Base-by-base conservation (phyloP, 2,113 vertebrate genomes). In the Carlito syrichta region DNA sequence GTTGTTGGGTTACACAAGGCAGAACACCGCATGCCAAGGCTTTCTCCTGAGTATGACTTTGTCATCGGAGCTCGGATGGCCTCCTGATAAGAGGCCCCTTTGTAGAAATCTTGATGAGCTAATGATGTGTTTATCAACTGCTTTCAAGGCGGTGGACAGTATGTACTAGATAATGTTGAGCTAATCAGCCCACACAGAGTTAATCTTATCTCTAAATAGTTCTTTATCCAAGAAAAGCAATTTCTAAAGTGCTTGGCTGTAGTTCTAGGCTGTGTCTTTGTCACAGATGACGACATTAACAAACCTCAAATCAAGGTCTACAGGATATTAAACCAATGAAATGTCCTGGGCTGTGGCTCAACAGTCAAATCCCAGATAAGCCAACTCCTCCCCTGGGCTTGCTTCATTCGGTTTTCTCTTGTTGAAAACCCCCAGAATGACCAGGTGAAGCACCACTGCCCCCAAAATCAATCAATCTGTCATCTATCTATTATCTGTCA, bases 151-250 rank as follows among this genome's bases (percentile, higher is more conserved):
- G 76, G 23, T 87, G 87, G 86, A 97, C 96, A 87, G 32, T 96
- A 60, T 71, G 81, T 96, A 50, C 96, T 77, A 95, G 97, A 96
- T 96, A 96, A 79, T 58, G 38, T 45, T 95, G 74, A 95, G 76
- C 83, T 97, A 86, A 97, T 94, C 96, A 92, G 77, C 10, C 19
- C 88, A 90, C 48, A 83, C 43, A 66, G 77, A 86, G 95, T 58
- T 96, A 96, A 96, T 96, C 97, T 97, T 97, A 98, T 97, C 96
- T 91, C 38, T 90, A 63, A 89, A 83, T 50, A 85, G 87, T 62
- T 77, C 32, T 77, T 92, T 87, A 56, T 54, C 60, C 92, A 95
- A 96, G 92, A 76, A 95, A 19, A 96, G 85, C 60, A 83, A 78
- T 62, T 89, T 71, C 90, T 97, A 58, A 94, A 95, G 85, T 30